These are phyloP conservation scores for Takifugu flavidus DNA, from an alignment of 2,113 vertebrate genomes.

Conservation along the genomic window DNA sequence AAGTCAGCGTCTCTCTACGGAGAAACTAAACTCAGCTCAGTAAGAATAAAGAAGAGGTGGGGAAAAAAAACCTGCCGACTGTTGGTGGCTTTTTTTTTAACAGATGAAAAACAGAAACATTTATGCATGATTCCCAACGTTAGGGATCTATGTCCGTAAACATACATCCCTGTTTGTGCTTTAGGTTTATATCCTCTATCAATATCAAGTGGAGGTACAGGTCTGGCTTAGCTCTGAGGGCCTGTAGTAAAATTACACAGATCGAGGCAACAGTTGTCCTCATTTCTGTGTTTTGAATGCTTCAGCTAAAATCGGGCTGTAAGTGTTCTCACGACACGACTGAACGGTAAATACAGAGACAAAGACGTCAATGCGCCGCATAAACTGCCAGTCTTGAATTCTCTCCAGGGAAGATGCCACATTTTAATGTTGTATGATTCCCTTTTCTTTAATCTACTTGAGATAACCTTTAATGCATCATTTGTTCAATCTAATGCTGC, in stretches of 20 bases:
- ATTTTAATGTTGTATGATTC: slow-evolving; percentile 14
- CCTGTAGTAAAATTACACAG: slow-evolving; percentile 15
- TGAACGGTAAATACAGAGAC: too few relatives aligned
- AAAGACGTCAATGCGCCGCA: too few relatives aligned
- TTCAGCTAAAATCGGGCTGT: too few relatives aligned
- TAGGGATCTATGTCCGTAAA: slow-evolving; percentile 33
- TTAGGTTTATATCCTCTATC: slow-evolving; percentile 8
- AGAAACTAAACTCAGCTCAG: slow-evolving; percentile 43
- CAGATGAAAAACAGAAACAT: slow-evolving; percentile 27
- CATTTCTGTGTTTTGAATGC: not conserved
- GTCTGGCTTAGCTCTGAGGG: slow-evolving; percentile 4
- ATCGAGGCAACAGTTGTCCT: slow-evolving; percentile 16
- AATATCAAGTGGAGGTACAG: slow-evolving; percentile 17
- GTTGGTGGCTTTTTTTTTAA: slow-evolving; percentile 42
- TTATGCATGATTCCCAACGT: slow-evolving; percentile 32
- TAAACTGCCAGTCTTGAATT: slow-evolving; percentile 13
- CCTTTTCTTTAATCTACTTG: slow-evolving; percentile 20
- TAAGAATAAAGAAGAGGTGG: slow-evolving; percentile 9
- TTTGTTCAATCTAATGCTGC: slow-evolving; percentile 42
- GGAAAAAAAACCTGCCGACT: slow-evolving; percentile 29
- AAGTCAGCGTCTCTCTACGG: slow-evolving; percentile 58
- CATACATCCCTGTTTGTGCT: slow-evolving; percentile 20
- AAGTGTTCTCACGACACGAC: too few relatives aligned
- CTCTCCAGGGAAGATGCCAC: not conserved
- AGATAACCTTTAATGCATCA: slow-evolving; percentile 41